Conservation (phyloP, 2,888 invertebrate genomes). For the Oxycera nigricornis region DNA sequence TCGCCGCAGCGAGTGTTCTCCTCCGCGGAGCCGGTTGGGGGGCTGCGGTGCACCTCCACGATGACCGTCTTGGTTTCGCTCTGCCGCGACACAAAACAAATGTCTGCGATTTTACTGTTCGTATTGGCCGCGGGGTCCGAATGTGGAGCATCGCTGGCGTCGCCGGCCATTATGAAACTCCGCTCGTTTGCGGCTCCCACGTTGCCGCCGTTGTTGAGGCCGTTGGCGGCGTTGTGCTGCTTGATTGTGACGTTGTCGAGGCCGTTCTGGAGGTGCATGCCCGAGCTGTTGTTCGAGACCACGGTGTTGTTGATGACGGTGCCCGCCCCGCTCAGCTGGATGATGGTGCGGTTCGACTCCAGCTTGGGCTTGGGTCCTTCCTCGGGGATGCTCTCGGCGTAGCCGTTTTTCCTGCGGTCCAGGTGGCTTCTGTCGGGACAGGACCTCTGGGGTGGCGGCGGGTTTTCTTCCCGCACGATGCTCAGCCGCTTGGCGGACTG, state of each 20-base stretch:
- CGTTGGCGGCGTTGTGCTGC: slow-evolving; percentile 30
- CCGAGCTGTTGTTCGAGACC: slow-evolving; percentile 50
- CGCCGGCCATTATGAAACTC: neutral
- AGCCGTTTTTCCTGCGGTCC: slow-evolving; percentile 56
- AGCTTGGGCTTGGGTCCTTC: slow-evolving; percentile 62
- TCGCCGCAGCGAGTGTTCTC: neutral
- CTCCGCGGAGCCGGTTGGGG: slow-evolving; percentile 44
- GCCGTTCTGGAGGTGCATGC: slow-evolving; percentile 39
- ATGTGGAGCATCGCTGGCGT: neutral
- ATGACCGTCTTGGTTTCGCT: slow-evolving; percentile 72
- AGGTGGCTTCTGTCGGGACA: slow-evolving; percentile 30
- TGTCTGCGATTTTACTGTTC: slow-evolving; percentile 58
- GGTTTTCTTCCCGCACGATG: slow-evolving; percentile 73
- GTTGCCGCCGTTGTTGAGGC: slow-evolving; percentile 8
- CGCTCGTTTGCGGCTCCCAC: neutral
- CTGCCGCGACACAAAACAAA: slow-evolving; percentile 62
- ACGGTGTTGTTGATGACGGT: slow-evolving; percentile 73
- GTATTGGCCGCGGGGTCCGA: neutral
- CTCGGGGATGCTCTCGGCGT: slow-evolving; percentile 52
- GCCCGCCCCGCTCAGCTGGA: slow-evolving; percentile 75
- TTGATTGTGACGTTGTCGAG: slow-evolving; percentile 40
- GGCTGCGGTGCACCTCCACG: slow-evolving; percentile 76
- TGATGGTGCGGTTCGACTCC: slow-evolving; percentile 72
- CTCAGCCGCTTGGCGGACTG: slow-evolving; percentile 70
- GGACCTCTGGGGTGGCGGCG: neutral